phyloP scores from a whole-genome alignment of 2,113 vertebrate species.

The Pygoscelis antarcticus region DNA sequence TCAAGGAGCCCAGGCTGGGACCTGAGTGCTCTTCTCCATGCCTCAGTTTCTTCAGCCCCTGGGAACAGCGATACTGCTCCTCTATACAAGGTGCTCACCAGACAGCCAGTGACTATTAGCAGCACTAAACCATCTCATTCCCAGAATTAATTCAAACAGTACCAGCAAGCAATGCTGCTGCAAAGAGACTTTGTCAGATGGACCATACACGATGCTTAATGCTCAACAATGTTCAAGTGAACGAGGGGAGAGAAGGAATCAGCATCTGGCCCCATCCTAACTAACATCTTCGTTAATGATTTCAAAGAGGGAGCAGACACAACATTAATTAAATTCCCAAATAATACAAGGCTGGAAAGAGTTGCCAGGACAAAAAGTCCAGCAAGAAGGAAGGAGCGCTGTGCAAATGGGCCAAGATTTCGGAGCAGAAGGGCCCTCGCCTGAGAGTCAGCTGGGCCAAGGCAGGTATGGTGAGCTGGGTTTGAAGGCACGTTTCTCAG shows the following conservation, averaged over 20 bases:
- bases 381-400: background rate
- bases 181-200: background rate
- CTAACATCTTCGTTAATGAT: background rate
- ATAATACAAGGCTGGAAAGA: background rate
- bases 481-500: background rate
- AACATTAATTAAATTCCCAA: background rate
- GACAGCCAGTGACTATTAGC: background rate
- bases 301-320: background rate
- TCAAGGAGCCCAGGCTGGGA: background rate
- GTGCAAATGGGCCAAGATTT: accelerated
- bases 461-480: background rate
- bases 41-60: background rate
- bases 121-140: background rate
- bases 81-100: background rate
- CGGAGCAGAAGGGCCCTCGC: background rate
- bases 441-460: background rate
- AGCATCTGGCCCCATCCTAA: background rate
- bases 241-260: background rate
- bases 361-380: background rate
- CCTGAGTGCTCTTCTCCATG: background rate
- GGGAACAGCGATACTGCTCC: background rate
- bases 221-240: background rate
- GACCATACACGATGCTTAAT: accelerated
- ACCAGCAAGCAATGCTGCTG: background rate
- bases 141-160: background rate